Evolutionary conservation across 2,113 vertebrate species (phyloP).

Genomic region (Phrynocephalus versicolor): DNA sequence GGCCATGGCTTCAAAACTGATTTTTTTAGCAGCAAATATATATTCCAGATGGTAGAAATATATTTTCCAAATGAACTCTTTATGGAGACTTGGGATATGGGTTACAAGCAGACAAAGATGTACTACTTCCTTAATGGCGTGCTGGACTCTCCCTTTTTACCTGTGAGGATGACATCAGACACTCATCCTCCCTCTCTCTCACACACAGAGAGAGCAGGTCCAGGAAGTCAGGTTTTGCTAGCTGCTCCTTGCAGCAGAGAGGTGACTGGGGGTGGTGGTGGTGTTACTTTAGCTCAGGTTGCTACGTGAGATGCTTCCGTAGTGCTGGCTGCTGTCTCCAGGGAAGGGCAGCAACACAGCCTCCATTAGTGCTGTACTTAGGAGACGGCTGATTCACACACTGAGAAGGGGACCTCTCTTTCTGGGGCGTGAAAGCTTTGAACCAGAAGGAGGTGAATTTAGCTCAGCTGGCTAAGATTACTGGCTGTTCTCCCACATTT

Average conservation of each 20-base stretch:
- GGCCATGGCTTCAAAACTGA: constrained; percentile 29
- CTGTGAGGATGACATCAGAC: constrained; percentile 49
- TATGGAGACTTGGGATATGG: constrained; percentile 15
- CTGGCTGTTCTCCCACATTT: constrained; percentile 33
- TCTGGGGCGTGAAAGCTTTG: constrained; percentile 34
- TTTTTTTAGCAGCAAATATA: constrained; percentile 18
- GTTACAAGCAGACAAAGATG: constrained; percentile 16
- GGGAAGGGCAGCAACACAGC: constrained; percentile 82
- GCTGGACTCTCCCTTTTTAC: constrained; percentile 42
- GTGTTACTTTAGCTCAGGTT: constrained; percentile 78
- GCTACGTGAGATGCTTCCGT: constrained; percentile 86
- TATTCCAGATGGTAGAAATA: constrained; percentile 22
- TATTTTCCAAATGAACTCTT: constrained; percentile 7
- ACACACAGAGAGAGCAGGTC: constrained; percentile 46
- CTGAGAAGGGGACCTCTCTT: constrained; percentile 58
- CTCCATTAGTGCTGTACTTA: constrained; percentile 79
- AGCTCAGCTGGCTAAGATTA: constrained; percentile 17
- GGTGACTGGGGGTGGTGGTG: constrained; percentile 74
- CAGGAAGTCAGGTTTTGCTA: constrained; percentile 53
- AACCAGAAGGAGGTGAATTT: constrained; percentile 14
- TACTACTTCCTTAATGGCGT: constrained; percentile 18
- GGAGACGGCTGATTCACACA: constrained; percentile 69
- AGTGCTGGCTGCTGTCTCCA: constrained; percentile 82
- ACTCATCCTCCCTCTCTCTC: constrained; percentile 34
- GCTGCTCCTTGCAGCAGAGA: constrained; percentile 43